phyloP scores from a whole-genome alignment of 2,797 vertebrate genomes.

The Sebastes vulpes region DNA sequence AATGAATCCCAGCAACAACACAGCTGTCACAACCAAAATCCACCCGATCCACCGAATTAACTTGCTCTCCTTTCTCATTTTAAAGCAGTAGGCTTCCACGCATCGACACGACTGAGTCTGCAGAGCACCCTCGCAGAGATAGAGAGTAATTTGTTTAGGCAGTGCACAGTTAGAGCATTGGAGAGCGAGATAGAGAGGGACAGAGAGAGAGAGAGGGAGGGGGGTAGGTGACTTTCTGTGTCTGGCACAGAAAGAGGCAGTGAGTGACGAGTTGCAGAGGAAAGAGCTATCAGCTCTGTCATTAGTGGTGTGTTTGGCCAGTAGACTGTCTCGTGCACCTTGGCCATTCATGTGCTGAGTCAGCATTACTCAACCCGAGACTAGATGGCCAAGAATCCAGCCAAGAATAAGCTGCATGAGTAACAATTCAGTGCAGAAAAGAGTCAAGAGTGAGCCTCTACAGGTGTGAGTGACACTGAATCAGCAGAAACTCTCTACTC shows the following conservation, averaged over 20 bases:
- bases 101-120: background rate
- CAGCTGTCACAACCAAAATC: slow-evolving; percentile 46
- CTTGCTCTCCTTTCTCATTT: slow-evolving; percentile 71
- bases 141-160: slow-evolving; percentile 56
- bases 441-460: background rate
- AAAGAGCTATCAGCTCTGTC: slow-evolving; percentile 9
- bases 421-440: background rate
- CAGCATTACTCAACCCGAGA: slow-evolving; percentile 6
- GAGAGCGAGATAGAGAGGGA: slow-evolving; percentile 11
- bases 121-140: slow-evolving; percentile 22
- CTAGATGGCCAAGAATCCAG: background rate
- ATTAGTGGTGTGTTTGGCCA: slow-evolving; percentile 28
- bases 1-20: slow-evolving; percentile 83
- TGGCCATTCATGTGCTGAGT: slow-evolving; percentile 39
- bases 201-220: background rate
- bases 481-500: background rate
- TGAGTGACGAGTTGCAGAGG: slow-evolving; percentile 19
- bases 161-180: slow-evolving; percentile 27
- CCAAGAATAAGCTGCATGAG: background rate
- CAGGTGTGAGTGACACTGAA: background rate
- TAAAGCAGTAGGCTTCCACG: slow-evolving; percentile 1
- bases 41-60: slow-evolving; percentile 61
- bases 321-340: slow-evolving; percentile 26
- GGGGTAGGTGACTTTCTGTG: background rate
- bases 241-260: slow-evolving; percentile 6